Evolutionary conservation across 2,113 vertebrate species (phyloP).

Genomic region (Mesoclemmys tuberculata): DNA sequence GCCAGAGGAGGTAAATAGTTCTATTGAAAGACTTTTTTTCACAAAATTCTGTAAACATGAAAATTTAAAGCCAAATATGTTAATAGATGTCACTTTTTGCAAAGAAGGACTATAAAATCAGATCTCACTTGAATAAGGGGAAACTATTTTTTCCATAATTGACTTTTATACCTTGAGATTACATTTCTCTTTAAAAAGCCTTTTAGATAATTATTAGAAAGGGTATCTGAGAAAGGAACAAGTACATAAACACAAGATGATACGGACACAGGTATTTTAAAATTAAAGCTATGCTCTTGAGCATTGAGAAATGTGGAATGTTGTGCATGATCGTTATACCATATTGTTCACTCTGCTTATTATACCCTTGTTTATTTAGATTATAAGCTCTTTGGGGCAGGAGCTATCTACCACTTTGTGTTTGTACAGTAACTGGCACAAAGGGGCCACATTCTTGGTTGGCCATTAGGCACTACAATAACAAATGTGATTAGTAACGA

Average conservation of each 20-base stretch:
- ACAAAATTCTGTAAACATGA: neutral
- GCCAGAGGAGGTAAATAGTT: neutral
- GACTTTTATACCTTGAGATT: constrained; percentile 38
- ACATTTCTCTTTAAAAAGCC: constrained; percentile 32
- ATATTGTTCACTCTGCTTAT: neutral
- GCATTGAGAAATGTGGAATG: constrained; percentile 2
- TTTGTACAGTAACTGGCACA: neutral
- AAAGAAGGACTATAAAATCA: constrained; percentile 49
- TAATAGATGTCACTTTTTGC: constrained; percentile 57
- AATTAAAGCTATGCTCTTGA: neutral
- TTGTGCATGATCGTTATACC: constrained; percentile 24
- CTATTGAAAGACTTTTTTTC: constrained; percentile 24
- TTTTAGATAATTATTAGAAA: constrained; percentile 36
- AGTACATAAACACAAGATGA: neutral
- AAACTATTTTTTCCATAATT: constrained; percentile 36
- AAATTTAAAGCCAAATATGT: constrained; percentile 48
- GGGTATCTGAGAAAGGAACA: neutral
- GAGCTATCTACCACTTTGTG: neutral
- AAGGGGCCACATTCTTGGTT: neutral
- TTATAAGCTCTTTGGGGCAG: neutral
- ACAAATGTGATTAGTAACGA: neutral
- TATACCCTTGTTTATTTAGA: neutral
- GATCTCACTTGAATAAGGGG: constrained; percentile 20
- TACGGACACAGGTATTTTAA: constrained; percentile 20
- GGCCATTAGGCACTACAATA: neutral